Base-by-base conservation (phyloP, 2,888 invertebrate genomes). In the Octonoba sinensis region DNA sequence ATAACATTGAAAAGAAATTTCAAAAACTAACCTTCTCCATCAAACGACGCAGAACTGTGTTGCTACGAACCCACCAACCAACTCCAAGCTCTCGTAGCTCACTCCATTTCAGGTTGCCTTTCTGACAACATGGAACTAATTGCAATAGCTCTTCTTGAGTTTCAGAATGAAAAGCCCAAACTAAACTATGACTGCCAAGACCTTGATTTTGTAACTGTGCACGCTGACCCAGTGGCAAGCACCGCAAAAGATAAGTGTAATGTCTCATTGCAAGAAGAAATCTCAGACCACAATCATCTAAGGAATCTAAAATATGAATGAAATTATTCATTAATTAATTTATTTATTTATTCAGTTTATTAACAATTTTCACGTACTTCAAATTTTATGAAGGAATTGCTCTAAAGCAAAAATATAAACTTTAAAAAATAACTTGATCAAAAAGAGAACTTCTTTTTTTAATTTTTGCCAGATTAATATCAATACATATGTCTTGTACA, bases 151-250 rank as follows among this genome's bases (percentile, higher is more conserved):
- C 99, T 86, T 97, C 97, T 88, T 97, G 96, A 22, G 96, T 95
- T 89, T 99, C 99, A 0, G 99, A 99, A 89, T 99, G 99, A 90
- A 96, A 99, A 0, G 99, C 99, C 99, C 99, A 99, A 3, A 97
- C 97, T 22, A 99, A 91, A 89, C 97, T 96, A 86, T 96, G 82
- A 11, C 85, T 82, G 47, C 83, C 84, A 15, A 87, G 66, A 8
- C 96, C 97, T 85, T 93, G 93, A 72, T 94, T 93, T 87, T 96
- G 96, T 85, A 97, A 92, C 74, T 93, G 92, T 0, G 94, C 93
- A 72, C 98, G 91, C 88, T 98, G 97, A 0, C 93, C 93, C 13
- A 97, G 90, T 0, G 99, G 97, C 79, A 99, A 90, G 87, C 99
- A 99, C 44, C 96, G 93, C 77, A 98, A 91, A 18, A 99, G 90